Conservation (phyloP, 2,797 vertebrate species). For the Erpetoichthys calabaricus region DNA sequence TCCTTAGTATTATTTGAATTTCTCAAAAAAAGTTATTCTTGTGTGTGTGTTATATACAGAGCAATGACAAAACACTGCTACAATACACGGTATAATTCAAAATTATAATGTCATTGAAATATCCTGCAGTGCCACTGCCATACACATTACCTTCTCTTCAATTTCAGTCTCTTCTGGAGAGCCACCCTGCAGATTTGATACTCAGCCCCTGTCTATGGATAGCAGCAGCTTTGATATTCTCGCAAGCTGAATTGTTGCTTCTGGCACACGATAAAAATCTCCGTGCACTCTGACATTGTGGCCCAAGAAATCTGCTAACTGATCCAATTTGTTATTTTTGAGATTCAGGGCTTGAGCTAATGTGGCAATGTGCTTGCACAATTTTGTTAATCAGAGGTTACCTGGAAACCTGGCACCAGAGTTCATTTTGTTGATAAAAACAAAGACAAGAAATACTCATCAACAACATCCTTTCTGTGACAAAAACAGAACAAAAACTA, state of each 20-base stretch:
- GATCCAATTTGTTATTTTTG: constrained; percentile 26
- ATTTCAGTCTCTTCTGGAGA: constrained; percentile 27
- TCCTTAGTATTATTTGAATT: too few species aligned
- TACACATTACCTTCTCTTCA: constrained; percentile 2
- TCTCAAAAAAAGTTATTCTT: too few species aligned
- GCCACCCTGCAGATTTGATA: constrained; percentile 18
- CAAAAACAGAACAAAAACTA: too few species aligned
- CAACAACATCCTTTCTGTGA: too few species aligned
- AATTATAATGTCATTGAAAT: too few species aligned
- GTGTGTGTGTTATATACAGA: too few species aligned
- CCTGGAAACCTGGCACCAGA: constrained; percentile 21
- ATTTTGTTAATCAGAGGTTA: constrained; percentile 4
- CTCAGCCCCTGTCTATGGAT: constrained; percentile 16
- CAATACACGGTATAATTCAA: too few species aligned
- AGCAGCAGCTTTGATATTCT: constrained; percentile 18
- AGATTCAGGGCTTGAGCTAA: constrained; percentile 34
- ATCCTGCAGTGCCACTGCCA: too few species aligned
- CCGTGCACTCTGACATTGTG: constrained; percentile 16
- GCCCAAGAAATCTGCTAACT: constrained; percentile 22
- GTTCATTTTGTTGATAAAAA: too few species aligned
- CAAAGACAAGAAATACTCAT: too few species aligned
- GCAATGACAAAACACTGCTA: too few species aligned
- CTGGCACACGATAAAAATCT: constrained; percentile 16
- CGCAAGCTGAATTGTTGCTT: constrained; percentile 14
- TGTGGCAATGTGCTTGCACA: constrained; percentile 28